Evolutionary conservation across 2,888 invertebrate species (phyloP).

Genomic region (Drosophila monieri): DNA sequence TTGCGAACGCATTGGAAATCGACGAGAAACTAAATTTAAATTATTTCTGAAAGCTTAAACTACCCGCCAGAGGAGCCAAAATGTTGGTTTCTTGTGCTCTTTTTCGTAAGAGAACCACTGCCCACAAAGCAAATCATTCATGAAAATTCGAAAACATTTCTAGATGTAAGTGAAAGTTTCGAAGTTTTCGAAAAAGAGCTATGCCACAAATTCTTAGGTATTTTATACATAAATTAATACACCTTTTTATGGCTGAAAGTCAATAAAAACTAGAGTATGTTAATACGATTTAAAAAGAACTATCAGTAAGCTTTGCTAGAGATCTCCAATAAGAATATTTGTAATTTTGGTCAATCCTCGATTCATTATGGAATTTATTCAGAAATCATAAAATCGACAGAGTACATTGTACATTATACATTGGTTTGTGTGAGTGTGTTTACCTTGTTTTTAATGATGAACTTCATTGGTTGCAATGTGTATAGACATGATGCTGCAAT

Average conservation of each 20-base stretch:
- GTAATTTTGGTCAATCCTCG: slow-evolving; percentile 9
- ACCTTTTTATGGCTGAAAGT: background rate
- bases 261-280: no score
- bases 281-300: no score
- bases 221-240: background rate
- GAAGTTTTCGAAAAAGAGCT: background rate
- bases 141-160: background rate
- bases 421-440: slow-evolving; percentile 42
- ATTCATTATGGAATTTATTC: slow-evolving; percentile 66
- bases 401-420: slow-evolving; percentile 63
- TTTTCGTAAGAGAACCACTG: slow-evolving; percentile 17
- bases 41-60: slow-evolving; percentile 59
- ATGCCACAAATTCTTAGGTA: background rate
- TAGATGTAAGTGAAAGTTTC: background rate
- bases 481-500: slow-evolving; percentile 57
- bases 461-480: slow-evolving; percentile 34
- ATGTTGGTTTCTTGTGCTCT: slow-evolving; percentile 16
- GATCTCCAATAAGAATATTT: background rate
- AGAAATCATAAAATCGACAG: slow-evolving; percentile 72
- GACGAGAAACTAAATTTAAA: slow-evolving; percentile 79
- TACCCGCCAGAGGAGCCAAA: slow-evolving; percentile 38
- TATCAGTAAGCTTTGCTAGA: background rate
- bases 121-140: background rate
- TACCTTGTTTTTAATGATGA: slow-evolving; percentile 40
- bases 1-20: slow-evolving; percentile 69